Conservation (phyloP, 2,888 invertebrate species). For the Antheraea yamamai region DNA sequence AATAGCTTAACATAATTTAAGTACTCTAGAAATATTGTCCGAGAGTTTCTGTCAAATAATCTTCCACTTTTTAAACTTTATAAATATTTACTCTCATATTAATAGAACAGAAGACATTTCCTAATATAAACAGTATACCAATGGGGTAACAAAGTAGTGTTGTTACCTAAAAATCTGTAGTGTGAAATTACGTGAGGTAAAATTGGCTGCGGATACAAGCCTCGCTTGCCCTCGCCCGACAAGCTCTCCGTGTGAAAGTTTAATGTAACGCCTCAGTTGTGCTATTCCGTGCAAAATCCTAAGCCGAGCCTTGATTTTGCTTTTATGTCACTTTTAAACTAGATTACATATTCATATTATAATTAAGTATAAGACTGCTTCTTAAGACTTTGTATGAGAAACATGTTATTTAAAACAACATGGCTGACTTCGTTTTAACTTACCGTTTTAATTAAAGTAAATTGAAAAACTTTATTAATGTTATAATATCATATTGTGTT, state of each 20-base stretch:
- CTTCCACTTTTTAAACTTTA: background rate
- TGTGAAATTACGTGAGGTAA: constrained; percentile 62
- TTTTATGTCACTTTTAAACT: constrained; percentile 58
- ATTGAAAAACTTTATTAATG: background rate
- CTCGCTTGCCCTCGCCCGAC: constrained; percentile 31
- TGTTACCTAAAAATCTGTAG: constrained; percentile 53
- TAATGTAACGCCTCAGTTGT: constrained; percentile 61
- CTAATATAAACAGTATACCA: constrained; percentile 28
- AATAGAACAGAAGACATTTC: background rate
- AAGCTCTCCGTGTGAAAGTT: constrained; percentile 61
- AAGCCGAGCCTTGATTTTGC: constrained; percentile 60
- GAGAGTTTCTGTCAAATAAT: background rate
- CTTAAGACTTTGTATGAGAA: background rate
- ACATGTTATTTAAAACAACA: background rate
- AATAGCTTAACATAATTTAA: no score
- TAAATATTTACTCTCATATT: background rate
- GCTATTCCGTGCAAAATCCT: constrained; percentile 57
- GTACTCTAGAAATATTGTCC: background rate
- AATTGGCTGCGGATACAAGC: constrained; percentile 50
- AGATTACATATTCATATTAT: constrained; percentile 59
- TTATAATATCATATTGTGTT: background rate
- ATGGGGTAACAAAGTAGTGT: constrained; percentile 43
- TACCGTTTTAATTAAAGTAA: background rate
- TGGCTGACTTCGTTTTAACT: background rate
- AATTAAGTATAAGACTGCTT: constrained; percentile 35